phyloP scores from a whole-genome alignment of 2,113 vertebrate genomes.

The Gallinago jamesoni region DNA sequence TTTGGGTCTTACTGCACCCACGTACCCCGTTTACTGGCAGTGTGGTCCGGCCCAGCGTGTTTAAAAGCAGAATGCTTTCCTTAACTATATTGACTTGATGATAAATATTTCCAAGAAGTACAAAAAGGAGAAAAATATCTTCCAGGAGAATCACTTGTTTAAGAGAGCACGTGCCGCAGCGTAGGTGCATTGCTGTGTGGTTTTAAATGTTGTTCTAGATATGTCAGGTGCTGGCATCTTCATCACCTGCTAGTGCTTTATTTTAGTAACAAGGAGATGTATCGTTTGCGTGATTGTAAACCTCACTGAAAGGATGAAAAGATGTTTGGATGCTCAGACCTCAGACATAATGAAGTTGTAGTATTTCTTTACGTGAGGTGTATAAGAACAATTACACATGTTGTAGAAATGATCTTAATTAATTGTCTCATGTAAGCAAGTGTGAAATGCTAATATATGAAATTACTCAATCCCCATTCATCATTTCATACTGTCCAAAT shows the following conservation, averaged over 20 bases:
- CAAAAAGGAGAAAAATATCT: background rate
- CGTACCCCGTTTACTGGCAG: background rate
- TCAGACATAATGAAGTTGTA: background rate
- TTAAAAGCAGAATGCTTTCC: background rate
- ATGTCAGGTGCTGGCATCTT: background rate
- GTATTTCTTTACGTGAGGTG: background rate
- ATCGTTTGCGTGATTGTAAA: background rate
- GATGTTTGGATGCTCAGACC: background rate
- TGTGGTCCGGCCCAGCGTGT: background rate
- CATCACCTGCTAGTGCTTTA: background rate
- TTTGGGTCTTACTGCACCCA: background rate
- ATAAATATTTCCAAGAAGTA: background rate
- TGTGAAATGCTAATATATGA: background rate
- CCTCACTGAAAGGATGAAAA: background rate
- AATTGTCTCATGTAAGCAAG: background rate
- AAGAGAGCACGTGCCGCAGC: fast-evolving
- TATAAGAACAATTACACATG: background rate
- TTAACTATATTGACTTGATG: background rate
- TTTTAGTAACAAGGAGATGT: background rate
- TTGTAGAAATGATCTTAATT: background rate
- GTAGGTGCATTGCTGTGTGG: background rate
- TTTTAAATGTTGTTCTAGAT: background rate
- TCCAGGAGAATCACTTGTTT: background rate
- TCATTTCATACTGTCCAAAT: background rate
- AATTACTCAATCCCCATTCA: background rate